phyloP scores from a whole-genome alignment of 2,797 vertebrate species.

The Emys orbicularis region DNA sequence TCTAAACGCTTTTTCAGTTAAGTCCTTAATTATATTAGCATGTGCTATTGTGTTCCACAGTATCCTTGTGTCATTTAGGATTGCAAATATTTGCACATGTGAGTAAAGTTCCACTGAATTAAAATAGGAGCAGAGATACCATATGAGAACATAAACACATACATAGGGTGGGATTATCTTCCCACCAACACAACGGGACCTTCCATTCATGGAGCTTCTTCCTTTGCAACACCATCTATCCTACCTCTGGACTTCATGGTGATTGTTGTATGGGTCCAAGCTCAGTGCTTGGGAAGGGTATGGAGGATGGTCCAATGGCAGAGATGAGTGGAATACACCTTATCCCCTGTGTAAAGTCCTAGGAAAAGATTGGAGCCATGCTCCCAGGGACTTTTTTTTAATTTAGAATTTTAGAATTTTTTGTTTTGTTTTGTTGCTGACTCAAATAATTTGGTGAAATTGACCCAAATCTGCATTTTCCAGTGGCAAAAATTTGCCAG shows the following conservation, averaged over 20 bases:
- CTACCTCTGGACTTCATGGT: background rate
- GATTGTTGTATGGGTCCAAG: background rate
- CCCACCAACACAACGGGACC: accelerated
- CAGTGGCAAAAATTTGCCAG: no score
- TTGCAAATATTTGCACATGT: background rate
- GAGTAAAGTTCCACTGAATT: background rate
- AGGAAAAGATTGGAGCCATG: background rate
- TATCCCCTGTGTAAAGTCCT: accelerated
- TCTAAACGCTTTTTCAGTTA: background rate
- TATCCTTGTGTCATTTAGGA: background rate
- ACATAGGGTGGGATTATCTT: accelerated
- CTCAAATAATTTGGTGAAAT: no score
- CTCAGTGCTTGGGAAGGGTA: accelerated
- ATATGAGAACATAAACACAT: background rate
- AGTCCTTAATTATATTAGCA: background rate
- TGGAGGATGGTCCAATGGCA: background rate
- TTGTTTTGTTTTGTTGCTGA: no score
- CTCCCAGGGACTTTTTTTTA: background rate
- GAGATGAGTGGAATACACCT: background rate
- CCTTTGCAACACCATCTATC: background rate
- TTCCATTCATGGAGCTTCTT: background rate
- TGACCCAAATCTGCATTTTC: no score
- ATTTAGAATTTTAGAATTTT: background rate
- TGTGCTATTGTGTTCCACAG: background rate
- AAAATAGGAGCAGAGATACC: accelerated